Evolutionary conservation across 2,113 vertebrate species (phyloP), one percentile per base, ranked within the genome.

Genomic region (Opisthocomus hoazin): DNA sequence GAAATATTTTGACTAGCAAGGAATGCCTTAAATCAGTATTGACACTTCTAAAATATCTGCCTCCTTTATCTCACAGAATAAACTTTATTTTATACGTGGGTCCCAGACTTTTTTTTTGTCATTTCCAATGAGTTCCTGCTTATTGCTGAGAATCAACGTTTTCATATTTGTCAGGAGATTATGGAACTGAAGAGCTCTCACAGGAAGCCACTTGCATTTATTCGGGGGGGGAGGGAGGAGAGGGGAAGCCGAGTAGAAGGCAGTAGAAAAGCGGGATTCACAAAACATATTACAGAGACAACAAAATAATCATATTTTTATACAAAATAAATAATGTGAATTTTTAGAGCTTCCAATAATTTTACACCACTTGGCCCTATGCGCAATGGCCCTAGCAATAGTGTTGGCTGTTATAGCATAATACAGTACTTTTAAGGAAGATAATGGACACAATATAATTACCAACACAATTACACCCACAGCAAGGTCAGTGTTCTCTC

Each of bases 141-240:
- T 79, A 41, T 51, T 91, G 18, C 41, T 73, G 41, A 87, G 39
- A 53, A 12, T 82, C 37, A 91, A 39, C 12, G 5, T 45, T 85
- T 84, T 73, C 32, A 61, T 29, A 75, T 2, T 69, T 95, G 50
- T 85, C 65, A 91, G 54, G 46, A 93, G 85, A 76, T 74, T 54
- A 65, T 50, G 63, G n/a, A 80, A 87, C 22, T 73, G 78, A 85
- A 84, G 50, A 80, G 39, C 18, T 74, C 10, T 22, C 18, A 77
- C 23, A 75, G 17, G 26, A 13, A 76, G 32, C 12, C 36, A 30
- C 45, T 87, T 71, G 10, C 21, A 73, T 53, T 87, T 90, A 54
- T 79, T 89, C 3, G 4, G 22, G 6, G 4, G 5, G 4, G 2
- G 5, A 8, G 2, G 0, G 8, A 5, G 10, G 9, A 3, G n/a